phyloP scores from a whole-genome alignment of 2,797 vertebrate species.

The Eutrigla gurnardus region DNA sequence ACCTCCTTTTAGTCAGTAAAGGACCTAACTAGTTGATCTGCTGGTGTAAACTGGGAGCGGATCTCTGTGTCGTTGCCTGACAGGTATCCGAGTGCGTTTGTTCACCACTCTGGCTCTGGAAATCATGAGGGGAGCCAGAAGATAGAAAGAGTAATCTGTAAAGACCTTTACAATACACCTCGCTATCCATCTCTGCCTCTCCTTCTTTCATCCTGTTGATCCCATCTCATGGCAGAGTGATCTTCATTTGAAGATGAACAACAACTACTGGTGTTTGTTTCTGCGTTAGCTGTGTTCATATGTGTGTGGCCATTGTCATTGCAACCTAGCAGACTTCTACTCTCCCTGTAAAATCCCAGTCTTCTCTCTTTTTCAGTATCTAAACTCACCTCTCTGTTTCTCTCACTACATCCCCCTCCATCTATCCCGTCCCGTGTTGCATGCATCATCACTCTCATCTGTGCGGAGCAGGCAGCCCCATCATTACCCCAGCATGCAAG shows the following conservation, averaged over 20 bases:
- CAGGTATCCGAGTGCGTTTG: conserved; percentile 28
- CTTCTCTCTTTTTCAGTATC: not conserved
- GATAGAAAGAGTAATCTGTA: conserved; percentile 44
- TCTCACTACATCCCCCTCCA: conserved; percentile 8
- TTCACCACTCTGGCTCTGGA: conserved; percentile 29
- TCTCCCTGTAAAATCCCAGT: not conserved
- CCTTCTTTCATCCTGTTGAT: conserved; percentile 31
- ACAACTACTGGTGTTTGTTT: conserved; percentile 9
- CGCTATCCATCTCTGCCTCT: conserved; percentile 16
- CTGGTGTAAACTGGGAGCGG: not conserved
- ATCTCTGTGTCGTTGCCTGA: not conserved
- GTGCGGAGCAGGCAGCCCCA: conserved; percentile 66
- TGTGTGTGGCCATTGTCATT: conserved; percentile 9
- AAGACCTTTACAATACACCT: conserved; percentile 28
- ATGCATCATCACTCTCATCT: conserved; percentile 59
- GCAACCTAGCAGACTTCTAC: conserved; percentile 11
- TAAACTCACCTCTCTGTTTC: not conserved
- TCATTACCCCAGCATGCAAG: conserved; percentile 81
- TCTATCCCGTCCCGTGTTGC: conserved; percentile 19
- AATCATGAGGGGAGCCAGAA: conserved; percentile 33
- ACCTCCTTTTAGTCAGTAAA: conserved; percentile 4
- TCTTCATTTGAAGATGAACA: conserved; percentile 48
- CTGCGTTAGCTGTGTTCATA: conserved; percentile 4
- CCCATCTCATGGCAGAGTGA: conserved; percentile 46
- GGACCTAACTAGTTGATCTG: conserved; percentile 1